Percentiles rank a stretch among this genome's conserved stretches.
Evolutionary conservation across 1,140 invertebrate genomes (phyloP).

Genomic region (Aphelinus certus): DNA sequence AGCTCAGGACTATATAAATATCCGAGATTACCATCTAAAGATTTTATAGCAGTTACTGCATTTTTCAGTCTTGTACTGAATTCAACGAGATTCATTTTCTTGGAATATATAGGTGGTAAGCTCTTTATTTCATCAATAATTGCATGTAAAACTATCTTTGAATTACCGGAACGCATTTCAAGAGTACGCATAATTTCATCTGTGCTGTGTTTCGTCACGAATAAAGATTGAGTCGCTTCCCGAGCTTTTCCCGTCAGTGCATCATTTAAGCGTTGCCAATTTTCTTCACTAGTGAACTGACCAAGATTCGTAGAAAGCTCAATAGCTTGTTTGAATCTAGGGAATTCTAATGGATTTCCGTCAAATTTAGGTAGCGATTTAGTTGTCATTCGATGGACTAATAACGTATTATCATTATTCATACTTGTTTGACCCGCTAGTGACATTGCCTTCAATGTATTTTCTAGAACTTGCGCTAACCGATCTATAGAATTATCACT

Average conservation of each 20-base stretch:
- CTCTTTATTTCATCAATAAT: not conserved
- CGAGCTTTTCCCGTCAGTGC: constrained; percentile 8
- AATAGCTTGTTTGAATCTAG: constrained; percentile 4
- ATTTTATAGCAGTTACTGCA: constrained; percentile 3
- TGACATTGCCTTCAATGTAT: no score
- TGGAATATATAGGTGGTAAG: not conserved
- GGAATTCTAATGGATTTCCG: constrained; percentile 13
- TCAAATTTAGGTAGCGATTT: constrained; percentile 8
- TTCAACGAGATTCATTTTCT: not conserved
- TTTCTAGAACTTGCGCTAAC: no score
- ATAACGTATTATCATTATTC: not conserved
- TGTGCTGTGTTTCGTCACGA: not conserved
- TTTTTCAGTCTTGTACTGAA: not conserved
- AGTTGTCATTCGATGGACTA: not conserved
- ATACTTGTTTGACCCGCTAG: no score
- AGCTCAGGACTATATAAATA: constrained; percentile 10
- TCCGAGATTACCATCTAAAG: not conserved
- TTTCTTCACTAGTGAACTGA: not conserved
- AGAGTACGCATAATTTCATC: not conserved
- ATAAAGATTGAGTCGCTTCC: not conserved
- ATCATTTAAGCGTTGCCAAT: constrained; percentile 3
- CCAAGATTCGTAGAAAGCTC: not conserved
- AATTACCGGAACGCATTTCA: constrained; percentile 4
- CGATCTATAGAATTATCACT: no score
- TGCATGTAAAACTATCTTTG: not conserved